These are phyloP conservation scores for Microvelia longipes DNA, from an alignment of 1,140 invertebrate species.

Conservation along the genomic window DNA sequence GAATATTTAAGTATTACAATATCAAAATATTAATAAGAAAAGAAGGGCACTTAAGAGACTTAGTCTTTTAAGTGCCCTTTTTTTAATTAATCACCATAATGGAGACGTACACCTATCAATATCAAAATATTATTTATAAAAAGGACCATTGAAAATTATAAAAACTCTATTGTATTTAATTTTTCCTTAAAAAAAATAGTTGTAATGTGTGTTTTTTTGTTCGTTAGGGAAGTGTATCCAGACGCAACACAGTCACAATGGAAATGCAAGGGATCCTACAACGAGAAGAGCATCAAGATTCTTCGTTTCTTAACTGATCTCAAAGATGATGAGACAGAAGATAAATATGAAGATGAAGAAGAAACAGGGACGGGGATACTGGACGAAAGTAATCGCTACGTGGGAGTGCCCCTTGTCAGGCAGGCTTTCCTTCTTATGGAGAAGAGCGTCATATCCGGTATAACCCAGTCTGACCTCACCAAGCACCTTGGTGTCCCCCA, in stretches of 20 bases:
- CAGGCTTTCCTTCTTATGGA: constrained; percentile 36
- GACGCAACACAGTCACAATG: constrained; percentile 37
- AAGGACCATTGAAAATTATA: no score
- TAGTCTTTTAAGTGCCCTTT: no score
- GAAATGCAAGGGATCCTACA: constrained; percentile 33
- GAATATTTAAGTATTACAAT: no score
- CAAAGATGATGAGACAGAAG: constrained; percentile 29
- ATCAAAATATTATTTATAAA: no score
- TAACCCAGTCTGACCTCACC: constrained; percentile 33
- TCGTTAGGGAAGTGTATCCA: constrained; percentile 42
- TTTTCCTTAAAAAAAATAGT: no score
- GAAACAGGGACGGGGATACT: constrained; percentile 34
- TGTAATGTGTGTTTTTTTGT: no score
- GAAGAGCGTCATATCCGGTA: constrained; percentile 31
- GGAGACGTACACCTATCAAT: no score
- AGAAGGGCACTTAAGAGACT: no score
- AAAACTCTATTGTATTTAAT: no score
- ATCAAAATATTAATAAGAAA: no score
- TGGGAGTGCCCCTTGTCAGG: constrained; percentile 30
- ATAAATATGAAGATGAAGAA: constrained; percentile 34
- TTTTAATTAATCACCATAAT: no score
- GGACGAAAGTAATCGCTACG: constrained; percentile 29
- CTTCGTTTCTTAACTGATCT: constrained; percentile 33
- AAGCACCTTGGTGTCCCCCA: constrained; percentile 34
- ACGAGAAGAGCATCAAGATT: constrained; percentile 37